These are phyloP conservation scores for Catharus bicknelli DNA, from an alignment of 2,113 vertebrate species.

Conservation along the genomic window DNA sequence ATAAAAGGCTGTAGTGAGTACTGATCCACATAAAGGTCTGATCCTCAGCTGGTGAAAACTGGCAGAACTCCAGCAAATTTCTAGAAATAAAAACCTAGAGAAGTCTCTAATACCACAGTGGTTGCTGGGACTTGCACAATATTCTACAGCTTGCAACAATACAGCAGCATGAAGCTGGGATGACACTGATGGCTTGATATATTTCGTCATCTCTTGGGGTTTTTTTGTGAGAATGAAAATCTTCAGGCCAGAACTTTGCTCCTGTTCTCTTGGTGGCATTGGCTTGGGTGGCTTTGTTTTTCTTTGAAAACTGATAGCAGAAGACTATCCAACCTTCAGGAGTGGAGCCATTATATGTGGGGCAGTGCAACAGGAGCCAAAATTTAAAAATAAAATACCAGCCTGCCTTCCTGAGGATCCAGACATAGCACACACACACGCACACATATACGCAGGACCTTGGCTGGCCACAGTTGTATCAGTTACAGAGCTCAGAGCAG, in stretches of 20 bases:
- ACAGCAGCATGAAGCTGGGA: neutral
- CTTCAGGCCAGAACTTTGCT: slow-evolving; percentile 31
- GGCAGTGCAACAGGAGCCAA: slow-evolving; percentile 55
- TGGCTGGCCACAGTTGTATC: neutral
- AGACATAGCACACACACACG: slow-evolving; percentile 50
- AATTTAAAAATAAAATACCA: slow-evolving; percentile 76
- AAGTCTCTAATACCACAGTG: neutral
- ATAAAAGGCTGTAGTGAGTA: neutral
- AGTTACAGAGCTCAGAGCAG: neutral
- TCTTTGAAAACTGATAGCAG: slow-evolving; percentile 69
- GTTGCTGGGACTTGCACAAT: neutral
- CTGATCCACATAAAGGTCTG: neutral
- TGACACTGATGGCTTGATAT: neutral
- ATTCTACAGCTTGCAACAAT: neutral
- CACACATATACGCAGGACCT: neutral
- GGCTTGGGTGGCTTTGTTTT: slow-evolving; percentile 38
- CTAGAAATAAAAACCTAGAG: slow-evolving; percentile 7
- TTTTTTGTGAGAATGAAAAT: neutral
- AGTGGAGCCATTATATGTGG: slow-evolving; percentile 66
- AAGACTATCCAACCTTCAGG: slow-evolving; percentile 65
- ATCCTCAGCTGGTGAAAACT: neutral
- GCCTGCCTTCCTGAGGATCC: slow-evolving; percentile 66
- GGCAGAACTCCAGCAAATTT: neutral
- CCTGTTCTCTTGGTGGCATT: slow-evolving; percentile 26
- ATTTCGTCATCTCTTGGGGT: slow-evolving; percentile 9